Conservation (phyloP, 1,140 invertebrate species). For the Tetramorium alpestre region DNA sequence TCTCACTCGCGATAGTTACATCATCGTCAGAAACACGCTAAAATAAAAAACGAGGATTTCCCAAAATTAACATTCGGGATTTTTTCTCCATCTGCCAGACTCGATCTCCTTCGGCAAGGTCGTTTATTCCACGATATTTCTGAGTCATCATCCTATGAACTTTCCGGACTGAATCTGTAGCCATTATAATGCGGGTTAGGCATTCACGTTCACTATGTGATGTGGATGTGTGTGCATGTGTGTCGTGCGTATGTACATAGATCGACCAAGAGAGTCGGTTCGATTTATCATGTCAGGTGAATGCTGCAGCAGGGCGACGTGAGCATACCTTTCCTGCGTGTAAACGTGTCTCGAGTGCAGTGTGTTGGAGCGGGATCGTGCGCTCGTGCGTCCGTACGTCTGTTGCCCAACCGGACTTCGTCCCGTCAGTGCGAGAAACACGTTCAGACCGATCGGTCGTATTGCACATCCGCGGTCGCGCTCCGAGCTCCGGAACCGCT, state of each 20-base stretch:
- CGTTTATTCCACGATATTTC: neutral
- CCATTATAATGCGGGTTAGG: neutral
- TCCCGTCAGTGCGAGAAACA: slow-evolving; percentile 73
- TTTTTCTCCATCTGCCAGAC: neutral
- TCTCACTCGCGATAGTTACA: no score
- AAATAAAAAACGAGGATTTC: no score
- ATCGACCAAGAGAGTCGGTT: neutral
- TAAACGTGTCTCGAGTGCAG: neutral
- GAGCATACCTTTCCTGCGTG: slow-evolving; percentile 22
- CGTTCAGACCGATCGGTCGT: slow-evolving; percentile 74
- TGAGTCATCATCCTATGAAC: neutral
- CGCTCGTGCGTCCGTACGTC: neutral
- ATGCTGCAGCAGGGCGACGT: neutral
- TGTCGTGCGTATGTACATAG: neutral
- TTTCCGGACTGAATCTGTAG: no score
- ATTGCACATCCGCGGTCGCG: slow-evolving; percentile 40
- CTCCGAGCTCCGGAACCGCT: neutral
- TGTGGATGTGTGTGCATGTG: no score
- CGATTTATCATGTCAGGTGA: neutral
- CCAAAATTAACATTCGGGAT: neutral
- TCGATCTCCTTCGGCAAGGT: neutral
- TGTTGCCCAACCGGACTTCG: slow-evolving; percentile 67
- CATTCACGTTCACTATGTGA: neutral
- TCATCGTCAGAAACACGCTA: no score
- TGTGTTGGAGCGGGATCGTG: neutral